Base-by-base conservation (phyloP, 2,888 invertebrate species). In the Acleris holmiana region DNA sequence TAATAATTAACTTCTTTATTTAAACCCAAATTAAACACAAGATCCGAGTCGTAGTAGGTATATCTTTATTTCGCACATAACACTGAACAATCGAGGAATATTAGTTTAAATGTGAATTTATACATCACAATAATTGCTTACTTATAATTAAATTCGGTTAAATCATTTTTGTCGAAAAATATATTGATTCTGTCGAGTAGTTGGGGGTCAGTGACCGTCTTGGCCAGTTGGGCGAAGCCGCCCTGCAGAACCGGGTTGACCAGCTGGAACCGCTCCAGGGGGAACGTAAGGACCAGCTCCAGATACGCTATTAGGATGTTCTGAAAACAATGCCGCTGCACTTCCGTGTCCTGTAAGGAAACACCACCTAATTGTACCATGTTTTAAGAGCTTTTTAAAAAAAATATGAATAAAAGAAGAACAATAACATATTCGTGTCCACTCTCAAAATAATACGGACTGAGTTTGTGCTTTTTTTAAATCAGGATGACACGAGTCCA, bases 271-370 rank as follows among this genome's bases (percentile, higher is more conserved):
- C 94, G 89, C 67, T 94, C 94, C 51, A 91, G 86, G 48, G 95
- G 93, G 75, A 96, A 92, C 6, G 94, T 94, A 23, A 95, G 86
- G 13, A 95, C 93, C 72, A 98, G 93, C 79, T 98, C 97, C 80
- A 98, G 94, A 70, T 97, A 96, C 21, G 97, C 96, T 81, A 96
- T 96, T 73, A 98, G 93, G 74, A 97, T 95, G 84, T 98, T 97
- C 29, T 97, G 96, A 91, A 97, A 95, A 19, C 98, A 96, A 62
- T 95, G 94, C 68, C 96, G 94, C 79, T 96, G 97, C 18, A 97
- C 97, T 78, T 98, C 98, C 60, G 96, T 95, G 82, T 98, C 97
- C 96, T 96, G 88, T 73, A 80, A 75, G 53, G 61, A 67, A 61
- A 54, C 49, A 21, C 21, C 57, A 50, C 50, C 59, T 1, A 13